Conservation (phyloP, 2,113 vertebrate species). For the Corythornis madagascariensis region DNA sequence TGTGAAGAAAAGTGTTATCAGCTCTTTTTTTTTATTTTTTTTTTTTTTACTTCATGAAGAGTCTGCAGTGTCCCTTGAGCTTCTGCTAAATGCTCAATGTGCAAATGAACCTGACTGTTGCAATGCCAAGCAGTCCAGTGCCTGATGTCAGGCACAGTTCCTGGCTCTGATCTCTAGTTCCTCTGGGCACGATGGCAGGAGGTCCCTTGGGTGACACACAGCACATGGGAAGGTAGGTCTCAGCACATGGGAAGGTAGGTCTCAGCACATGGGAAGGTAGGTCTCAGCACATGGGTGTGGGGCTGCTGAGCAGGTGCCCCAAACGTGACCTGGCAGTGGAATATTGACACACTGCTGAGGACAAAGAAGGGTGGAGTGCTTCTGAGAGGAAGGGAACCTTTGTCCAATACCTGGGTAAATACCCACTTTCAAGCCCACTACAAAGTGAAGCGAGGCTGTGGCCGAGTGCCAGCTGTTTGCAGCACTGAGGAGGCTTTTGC, state of each 20-base stretch:
- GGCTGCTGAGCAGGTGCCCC: not conserved
- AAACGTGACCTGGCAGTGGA: too few relatives aligned
- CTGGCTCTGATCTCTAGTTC: not conserved
- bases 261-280: not conserved
- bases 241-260: too few relatives aligned
- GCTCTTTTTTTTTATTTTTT: not conserved
- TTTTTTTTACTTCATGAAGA: not conserved
- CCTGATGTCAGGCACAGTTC: accelerated
- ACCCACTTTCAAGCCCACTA: not conserved
- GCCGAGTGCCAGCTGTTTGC: not conserved
- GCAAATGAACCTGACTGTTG: not conserved
- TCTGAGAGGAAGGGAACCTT: not conserved
- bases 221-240: accelerated
- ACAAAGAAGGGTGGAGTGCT: not conserved
- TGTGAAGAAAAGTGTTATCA: not conserved
- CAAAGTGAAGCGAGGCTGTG: not conserved
- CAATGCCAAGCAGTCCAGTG: not conserved
- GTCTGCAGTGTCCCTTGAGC: not conserved
- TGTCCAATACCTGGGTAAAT: not conserved
- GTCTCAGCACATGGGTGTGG: too few relatives aligned
- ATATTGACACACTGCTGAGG: not conserved
- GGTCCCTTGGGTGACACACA: not conserved
- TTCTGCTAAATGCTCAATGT: not conserved
- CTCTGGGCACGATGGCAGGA: not conserved
- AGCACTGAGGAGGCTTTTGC: not conserved